Evolutionary conservation across 2,888 invertebrate species (phyloP), one percentile per base, ranked within the genome.

Genomic region (Odontocerum albicorne): DNA sequence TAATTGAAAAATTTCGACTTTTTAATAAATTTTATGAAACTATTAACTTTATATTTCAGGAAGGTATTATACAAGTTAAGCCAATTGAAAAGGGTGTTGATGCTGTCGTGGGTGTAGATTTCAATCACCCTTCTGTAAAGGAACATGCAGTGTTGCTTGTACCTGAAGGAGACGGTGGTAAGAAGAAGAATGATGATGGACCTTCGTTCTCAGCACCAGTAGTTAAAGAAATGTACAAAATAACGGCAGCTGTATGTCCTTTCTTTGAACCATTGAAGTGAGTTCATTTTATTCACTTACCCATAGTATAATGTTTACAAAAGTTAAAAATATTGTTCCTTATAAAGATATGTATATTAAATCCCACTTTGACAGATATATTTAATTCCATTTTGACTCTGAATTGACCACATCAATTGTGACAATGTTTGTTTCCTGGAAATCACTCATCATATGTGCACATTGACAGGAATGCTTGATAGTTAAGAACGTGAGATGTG

Each of bases 71-170:
- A 17, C 78, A 80, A 36, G 77, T 85, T 31, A 81, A 81, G 42
- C 85, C 86, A 70, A 69, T 84, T 57, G 84, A 85, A 31, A 89
- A 88, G 69, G 95, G 95, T 19, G 90, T 95, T 33, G 88, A 89
- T 67, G 90, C 87, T 58, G 83, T 95, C 54, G 78, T 82, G 42
- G 77, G 79, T 1, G 75, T 92, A 15, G 81, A 86, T 66, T 67
- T 74, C 44, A 72, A 78, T 39, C 88, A 90, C 73, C 81, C 82
- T 44, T 72, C 75, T 27, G 66, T 86, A 56, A 66, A 70, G 35
- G 57, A 63, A 43, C 72, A 70, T 67, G 57, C 51, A 46, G 50
- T 62, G 10, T 44, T 53, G 38, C 42, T 55, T 27, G 49, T 13
- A 6, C 13, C 20, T 1, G 20, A 20, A 32, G 21, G 43, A 16